phyloP scores from a whole-genome alignment of 2,113 vertebrate genomes.

The Cromileptes altivelis region DNA sequence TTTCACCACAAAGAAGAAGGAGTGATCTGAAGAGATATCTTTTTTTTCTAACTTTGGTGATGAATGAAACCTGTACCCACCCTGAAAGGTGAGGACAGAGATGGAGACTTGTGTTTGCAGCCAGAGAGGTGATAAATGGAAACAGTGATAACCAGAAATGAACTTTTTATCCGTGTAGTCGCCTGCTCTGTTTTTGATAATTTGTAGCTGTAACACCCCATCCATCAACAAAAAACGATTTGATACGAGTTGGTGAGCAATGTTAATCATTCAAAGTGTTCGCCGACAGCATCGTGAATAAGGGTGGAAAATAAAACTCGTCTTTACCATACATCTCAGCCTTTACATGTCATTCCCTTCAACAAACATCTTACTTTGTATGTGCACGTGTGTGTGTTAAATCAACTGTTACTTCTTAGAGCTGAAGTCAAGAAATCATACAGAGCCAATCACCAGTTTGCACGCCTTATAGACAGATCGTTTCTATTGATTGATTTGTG shows the following conservation, averaged over 20 bases:
- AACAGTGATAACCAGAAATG: slow-evolving; percentile 61
- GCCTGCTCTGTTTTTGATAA: slow-evolving; percentile 39
- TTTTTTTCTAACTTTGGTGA: slow-evolving; percentile 65
- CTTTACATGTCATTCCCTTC: not conserved
- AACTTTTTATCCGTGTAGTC: slow-evolving; percentile 42
- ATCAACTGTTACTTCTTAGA: not conserved
- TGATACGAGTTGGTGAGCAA: slow-evolving; percentile 2
- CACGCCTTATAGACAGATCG: slow-evolving; percentile 45
- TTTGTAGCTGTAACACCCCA: slow-evolving; percentile 8
- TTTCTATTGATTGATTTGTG: slow-evolving; percentile 75
- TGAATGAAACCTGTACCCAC: slow-evolving; percentile 70
- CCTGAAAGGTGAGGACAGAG: slow-evolving; percentile 62
- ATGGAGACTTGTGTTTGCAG: slow-evolving; percentile 50
- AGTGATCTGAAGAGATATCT: slow-evolving; percentile 57
- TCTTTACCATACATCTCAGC: not conserved
- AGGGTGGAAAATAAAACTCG: not conserved
- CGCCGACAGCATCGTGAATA: slow-evolving; percentile 7
- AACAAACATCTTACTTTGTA: not conserved
- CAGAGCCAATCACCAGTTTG: slow-evolving; percentile 9
- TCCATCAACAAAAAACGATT: slow-evolving; percentile 28
- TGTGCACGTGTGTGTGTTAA: not conserved
- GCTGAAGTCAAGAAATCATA: slow-evolving; percentile 26
- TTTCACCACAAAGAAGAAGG: slow-evolving; percentile 59
- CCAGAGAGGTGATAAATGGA: slow-evolving; percentile 60
- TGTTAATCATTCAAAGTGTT: slow-evolving; percentile 32